phyloP scores from a whole-genome alignment of 2,797 vertebrate genomes.

The Oreochromis mossambicus region DNA sequence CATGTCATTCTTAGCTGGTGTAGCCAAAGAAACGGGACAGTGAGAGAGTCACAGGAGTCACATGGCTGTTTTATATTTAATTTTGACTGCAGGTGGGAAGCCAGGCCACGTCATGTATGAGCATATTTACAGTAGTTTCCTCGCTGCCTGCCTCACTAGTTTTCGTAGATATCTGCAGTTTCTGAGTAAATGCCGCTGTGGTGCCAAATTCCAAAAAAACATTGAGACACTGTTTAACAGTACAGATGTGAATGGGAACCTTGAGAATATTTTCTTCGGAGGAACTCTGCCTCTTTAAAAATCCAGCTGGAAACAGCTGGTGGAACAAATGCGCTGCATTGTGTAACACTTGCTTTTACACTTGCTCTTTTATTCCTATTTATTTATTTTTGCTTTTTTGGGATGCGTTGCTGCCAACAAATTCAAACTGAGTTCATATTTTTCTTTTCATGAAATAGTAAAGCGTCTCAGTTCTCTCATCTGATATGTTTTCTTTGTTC shows the following conservation, averaged over 20 bases:
- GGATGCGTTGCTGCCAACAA: rapidly evolving
- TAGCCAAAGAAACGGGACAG: neutral
- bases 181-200: neutral
- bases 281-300: neutral
- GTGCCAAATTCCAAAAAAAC: neutral
- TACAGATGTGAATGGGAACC: neutral
- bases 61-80: neutral
- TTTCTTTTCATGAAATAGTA: neutral
- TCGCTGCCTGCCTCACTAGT: neutral
- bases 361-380: neutral
- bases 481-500: neutral
- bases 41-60: neutral
- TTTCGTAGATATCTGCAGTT: neutral
- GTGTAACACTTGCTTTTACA: neutral
- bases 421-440: neutral
- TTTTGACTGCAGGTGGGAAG: neutral
- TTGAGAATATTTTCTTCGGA: rapidly evolving
- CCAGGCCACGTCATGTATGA: no score
- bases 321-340: neutral
- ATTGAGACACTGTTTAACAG: neutral
- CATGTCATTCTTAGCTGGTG: neutral
- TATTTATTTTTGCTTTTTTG: neutral
- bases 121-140: neutral
- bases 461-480: neutral
- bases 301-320: neutral